Evolutionary conservation across 2,888 invertebrate species (phyloP).

Genomic region (Orchesellides sinensis): DNA sequence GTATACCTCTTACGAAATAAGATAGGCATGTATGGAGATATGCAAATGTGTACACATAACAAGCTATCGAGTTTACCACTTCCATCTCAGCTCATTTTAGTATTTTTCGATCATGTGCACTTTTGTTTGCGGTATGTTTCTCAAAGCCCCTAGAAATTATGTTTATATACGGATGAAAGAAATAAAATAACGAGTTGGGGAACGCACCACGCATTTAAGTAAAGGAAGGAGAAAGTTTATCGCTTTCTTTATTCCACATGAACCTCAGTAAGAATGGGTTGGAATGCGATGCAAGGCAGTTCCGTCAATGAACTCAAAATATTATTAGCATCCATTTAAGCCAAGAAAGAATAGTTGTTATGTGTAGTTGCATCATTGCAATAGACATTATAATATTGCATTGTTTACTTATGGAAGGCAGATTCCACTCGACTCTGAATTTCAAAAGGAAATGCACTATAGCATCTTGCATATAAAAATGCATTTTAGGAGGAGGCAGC

Average conservation of each 20-base stretch:
- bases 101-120: conserved; percentile 9
- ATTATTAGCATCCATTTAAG: not conserved
- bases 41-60: too few relatives aligned
- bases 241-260: too few relatives aligned
- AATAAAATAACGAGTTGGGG: not conserved
- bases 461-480: conserved; percentile 29
- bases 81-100: conserved; percentile 3
- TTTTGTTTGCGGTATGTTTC: not conserved
- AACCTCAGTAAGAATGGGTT: too few relatives aligned
- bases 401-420: not conserved
- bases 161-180: not conserved
- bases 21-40: too few relatives aligned
- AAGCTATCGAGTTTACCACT: too few relatives aligned
- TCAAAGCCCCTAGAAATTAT: not conserved
- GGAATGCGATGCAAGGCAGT: not conserved
- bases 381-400: not conserved
- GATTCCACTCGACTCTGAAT: not conserved
- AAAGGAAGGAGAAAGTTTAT: too few relatives aligned
- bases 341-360: not conserved
- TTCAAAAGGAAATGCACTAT: conserved; percentile 44
- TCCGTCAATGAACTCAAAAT: conserved; percentile 18
- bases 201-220: too few relatives aligned
- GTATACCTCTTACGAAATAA: too few relatives aligned
- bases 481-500: conserved; percentile 34
- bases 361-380: not conserved